Evolutionary conservation across 2,113 vertebrate species (phyloP), one percentile per base, ranked within the genome.

Genomic region (Percopsis transmontana): DNA sequence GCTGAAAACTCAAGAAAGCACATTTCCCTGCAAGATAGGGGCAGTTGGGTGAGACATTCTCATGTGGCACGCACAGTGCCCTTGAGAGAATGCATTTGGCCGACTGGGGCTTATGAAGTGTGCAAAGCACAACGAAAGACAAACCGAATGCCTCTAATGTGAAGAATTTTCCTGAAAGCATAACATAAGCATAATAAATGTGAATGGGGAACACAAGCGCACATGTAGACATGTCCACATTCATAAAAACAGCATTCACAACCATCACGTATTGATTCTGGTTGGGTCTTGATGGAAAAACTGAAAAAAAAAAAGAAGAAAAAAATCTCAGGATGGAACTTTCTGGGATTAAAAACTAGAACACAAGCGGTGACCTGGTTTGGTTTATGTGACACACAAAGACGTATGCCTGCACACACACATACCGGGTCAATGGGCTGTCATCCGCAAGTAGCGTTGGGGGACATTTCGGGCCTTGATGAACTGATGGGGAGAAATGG

Each of bases 291-390:
- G 5, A 7, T 33, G 8, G 27, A 33, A 33, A 7, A 33, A 33
- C 5, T 4, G 27, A 6, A 7, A 7, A 1, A 33, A 33, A 33
- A 33, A 33, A 7, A 33, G 1, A 33, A 33, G 27, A 33, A 45
- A 62, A 48, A n/a, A 56, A 56, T 77, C 72, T 76, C 23, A 57
- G 45, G 50, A 20, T 23, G 59, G 58, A 66, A 66, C 77, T 65
- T 76, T 80, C 52, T 58, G 66, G 44, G 45, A 53, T 58, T 54
- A 50, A 61, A 52, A 85, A 85, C 66, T 85, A 63, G 82, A 84
- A 77, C 87, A 56, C 9, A 72, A 58, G 62, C 19, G 56, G 55
- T 80, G 82, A 47, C 83, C 83, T 63, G 76, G 72, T 83, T 85
- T 59, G 51, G 51, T 39, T 60, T n/a, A 58, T 23, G 21, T 48